Evolutionary conservation across 2,113 vertebrate genomes (phyloP), one percentile per base, ranked within the genome.

Genomic region (Sterna hirundo): DNA sequence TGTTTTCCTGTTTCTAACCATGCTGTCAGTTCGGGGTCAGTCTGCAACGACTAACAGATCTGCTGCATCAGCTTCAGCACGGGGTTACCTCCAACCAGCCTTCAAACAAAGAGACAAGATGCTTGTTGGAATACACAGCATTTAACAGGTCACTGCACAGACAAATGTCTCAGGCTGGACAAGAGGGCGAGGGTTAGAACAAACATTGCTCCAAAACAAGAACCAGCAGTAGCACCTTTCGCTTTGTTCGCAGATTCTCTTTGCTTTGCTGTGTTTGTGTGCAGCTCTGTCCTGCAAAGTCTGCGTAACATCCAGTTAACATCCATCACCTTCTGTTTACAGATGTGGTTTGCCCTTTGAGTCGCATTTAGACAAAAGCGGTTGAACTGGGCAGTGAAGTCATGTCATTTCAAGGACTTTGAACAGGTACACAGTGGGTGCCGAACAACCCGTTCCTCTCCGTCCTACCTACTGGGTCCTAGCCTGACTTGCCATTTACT

Each of bases 161-260:
- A 36, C 68, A 90, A 46, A 61, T 0, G 0, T 84, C 74, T 91
- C 6, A 1, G 76, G 72, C 40, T 52, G 27, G 78, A 21, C 47
- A 51, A 62, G 83, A 60, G 44, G 60, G 17, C 0, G 0, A 47
- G 68, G 47, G 13, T 61, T 86, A 46, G 54, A 74, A 22, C 44
- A 88, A 81, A 68, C 25, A 20, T 6, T 61, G 40, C 66, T 21
- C 71, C 66, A 23, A 71, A 75, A 84, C 42, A 29, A 36, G 66
- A 74, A 30, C 13, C 0, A 0, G 21, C 5, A 1, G 34, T 14
- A 51, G 64, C 2, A 1, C 40, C 38, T 79, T 75, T 16, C 32
- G 30, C 61, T 86, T 60, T 36, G 20, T 14, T 49, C 2, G 1
- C 55, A 17, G 27, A 29, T 79, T 78, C 20, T 18, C 27, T 46